Evolutionary conservation across 2,797 vertebrate species (phyloP).

Genomic region (Aplochiton taeniatus): DNA sequence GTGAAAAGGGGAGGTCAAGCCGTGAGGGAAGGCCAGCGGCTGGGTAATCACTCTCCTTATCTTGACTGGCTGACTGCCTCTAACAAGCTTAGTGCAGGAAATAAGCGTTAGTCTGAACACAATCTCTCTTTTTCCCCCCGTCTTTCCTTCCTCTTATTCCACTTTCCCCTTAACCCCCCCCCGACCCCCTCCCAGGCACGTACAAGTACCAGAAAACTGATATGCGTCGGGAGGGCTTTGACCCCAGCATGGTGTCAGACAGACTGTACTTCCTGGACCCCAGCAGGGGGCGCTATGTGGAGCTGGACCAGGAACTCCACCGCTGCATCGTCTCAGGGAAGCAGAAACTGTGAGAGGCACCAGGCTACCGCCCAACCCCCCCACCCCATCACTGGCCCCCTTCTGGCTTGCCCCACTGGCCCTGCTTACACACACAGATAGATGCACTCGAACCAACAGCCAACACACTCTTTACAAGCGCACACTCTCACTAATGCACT

Average conservation of each 20-base stretch:
- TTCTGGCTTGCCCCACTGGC: neutral
- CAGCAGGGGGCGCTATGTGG: constrained; percentile 82
- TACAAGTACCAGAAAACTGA: constrained; percentile 97
- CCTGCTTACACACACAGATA: constrained; percentile 19
- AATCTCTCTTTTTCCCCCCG: neutral
- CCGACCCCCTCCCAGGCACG: constrained; percentile 78
- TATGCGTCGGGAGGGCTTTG: constrained; percentile 86
- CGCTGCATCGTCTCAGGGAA: constrained; percentile 84
- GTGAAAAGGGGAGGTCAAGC: no score
- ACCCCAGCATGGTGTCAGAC: constrained; percentile 82
- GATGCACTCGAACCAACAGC: constrained; percentile 10
- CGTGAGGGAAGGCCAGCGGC: no score
- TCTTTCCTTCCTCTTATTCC: neutral
- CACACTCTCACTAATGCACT: constrained; percentile 8
- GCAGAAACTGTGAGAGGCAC: constrained; percentile 84
- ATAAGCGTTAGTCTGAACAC: no score
- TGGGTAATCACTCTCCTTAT: no score
- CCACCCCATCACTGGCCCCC: constrained; percentile 40
- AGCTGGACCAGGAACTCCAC: constrained; percentile 78
- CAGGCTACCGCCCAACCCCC: constrained; percentile 38
- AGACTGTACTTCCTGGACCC: constrained; percentile 90
- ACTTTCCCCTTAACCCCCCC: neutral
- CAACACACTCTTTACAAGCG: neutral
- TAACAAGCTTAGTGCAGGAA: no score
- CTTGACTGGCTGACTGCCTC: no score